A percentile compares a stretch with the other conserved stretches of the same genome.
These are phyloP conservation scores for Dendronephthya gigantea DNA, from an alignment of 64 coral and sea anemone species.

Conservation along the genomic window DNA sequence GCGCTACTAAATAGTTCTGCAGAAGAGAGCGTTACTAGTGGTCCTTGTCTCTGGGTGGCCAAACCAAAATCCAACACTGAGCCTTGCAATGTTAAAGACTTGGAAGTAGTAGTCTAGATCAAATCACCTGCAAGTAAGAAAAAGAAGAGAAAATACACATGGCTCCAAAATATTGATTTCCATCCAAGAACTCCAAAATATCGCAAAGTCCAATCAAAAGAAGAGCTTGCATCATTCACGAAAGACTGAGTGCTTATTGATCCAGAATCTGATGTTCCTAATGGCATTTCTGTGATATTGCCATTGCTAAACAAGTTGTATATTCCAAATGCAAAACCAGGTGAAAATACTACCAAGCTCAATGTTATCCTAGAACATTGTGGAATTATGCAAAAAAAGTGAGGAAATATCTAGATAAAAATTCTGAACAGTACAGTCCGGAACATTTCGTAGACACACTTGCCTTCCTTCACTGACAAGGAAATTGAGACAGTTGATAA, in stretches of 20 bases:
- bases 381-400: conserved; percentile 3
- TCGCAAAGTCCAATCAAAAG: not conserved
- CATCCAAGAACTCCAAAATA: not conserved
- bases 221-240: not conserved
- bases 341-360: not conserved
- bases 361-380: not conserved
- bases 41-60: no score
- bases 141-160: conserved; percentile 10
- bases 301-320: conserved; percentile 1
- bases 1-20: no score
- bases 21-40: no score
- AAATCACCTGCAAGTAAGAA: not conserved
- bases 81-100: conserved; percentile 1
- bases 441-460: not conserved
- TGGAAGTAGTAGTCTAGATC: not conserved
- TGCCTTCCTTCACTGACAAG: not conserved
- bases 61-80: not conserved
- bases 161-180: conserved; percentile 20
- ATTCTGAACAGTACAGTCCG: not conserved
- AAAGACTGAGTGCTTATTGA: conserved; percentile 12
- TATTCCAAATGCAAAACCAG: not conserved
- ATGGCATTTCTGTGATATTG: not conserved
- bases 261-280: not conserved
- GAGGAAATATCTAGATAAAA: not conserved
- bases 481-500: not conserved